Base-by-base conservation (phyloP, 2,888 invertebrate species). In the Drosophila niveifrons region DNA sequence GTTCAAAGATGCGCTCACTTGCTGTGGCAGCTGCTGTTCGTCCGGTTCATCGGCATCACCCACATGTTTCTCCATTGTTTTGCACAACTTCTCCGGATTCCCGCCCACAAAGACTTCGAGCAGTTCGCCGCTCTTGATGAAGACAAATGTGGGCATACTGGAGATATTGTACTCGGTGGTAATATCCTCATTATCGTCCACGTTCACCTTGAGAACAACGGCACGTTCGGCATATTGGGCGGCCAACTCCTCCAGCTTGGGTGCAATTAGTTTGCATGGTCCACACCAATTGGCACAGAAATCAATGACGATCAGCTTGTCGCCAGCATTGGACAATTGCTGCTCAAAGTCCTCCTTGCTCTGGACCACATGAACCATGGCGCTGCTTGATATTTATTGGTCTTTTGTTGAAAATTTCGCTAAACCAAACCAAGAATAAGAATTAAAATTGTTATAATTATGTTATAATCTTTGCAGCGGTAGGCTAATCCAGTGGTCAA, bases 271-370 rank as follows among this genome's bases (percentile, higher is more conserved):
- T 92, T 96, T 97, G 94, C 98, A 98, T 1, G 98, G 98, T 0
- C 97, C 97, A 91, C 98, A 98, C 98, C 98, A 98, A 56, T 95
- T 95, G 51, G 97, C 98, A 93, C 95, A 96, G 93, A 98, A 98
- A 93, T 98, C 98, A 73, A 98, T 95, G 36, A 98, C 95, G 41
- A 98, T 96, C 88, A 98, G 93, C 90, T 95, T 96, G 28, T 94
- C 94, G 10, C 96, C 96, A 13, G 97, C 97, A 70, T 95, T 95
- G 0, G 91, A 83, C 73, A 98, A 93, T 93, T 95, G 94, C 69
- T 91, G 91, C 85, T 95, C 94, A 90, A 98, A 94, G 89, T 97
- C 97, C 2, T 78, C 72, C 52, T 82, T 84, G 61, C 75, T 84
- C 28, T 80, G 75, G 10, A 91, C 96, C 13, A 78, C 69, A 62